Percentiles rank a stretch among this genome's conserved stretches.
These are phyloP conservation scores for Tanytarsus gracilentus DNA, from an alignment of 2,888 invertebrate species.

Conservation along the genomic window DNA sequence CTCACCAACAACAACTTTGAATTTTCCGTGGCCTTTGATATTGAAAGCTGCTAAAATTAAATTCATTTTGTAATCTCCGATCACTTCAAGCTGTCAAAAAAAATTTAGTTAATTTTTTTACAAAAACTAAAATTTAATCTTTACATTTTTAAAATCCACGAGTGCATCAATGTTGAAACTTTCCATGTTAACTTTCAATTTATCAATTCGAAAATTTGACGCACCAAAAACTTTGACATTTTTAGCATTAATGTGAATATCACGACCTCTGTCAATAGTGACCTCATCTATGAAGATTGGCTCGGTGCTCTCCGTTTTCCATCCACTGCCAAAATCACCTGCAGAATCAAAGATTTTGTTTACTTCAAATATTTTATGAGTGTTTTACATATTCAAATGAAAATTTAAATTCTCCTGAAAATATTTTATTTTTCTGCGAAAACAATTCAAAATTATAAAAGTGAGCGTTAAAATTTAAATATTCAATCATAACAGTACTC, in stretches of 20 bases:
- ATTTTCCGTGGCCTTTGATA: constrained; percentile 18
- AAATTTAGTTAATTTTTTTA: no score
- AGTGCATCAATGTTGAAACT: neutral
- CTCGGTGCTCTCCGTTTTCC: neutral
- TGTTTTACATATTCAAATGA: no score
- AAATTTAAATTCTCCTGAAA: no score
- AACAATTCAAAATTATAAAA: no score
- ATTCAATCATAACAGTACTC: no score
- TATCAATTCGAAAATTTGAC: constrained; percentile 9
- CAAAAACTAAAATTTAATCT: no score
- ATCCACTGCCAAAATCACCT: constrained; percentile 13
- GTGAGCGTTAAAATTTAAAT: no score
- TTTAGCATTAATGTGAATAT: neutral
- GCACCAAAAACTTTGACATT: neutral
- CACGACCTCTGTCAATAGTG: neutral
- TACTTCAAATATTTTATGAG: no score
- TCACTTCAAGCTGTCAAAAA: no score
- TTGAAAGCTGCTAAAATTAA: neutral
- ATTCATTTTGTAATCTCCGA: constrained; percentile 2
- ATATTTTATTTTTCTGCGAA: no score
- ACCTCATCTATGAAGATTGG: constrained; percentile 5
- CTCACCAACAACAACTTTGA: neutral
- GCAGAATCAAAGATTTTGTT: no score
- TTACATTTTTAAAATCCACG: neutral
- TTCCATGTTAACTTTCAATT: neutral